These are phyloP conservation scores for Hemiscyllium ocellatum DNA, from an alignment of 2,113 vertebrate species.

Conservation along the genomic window DNA sequence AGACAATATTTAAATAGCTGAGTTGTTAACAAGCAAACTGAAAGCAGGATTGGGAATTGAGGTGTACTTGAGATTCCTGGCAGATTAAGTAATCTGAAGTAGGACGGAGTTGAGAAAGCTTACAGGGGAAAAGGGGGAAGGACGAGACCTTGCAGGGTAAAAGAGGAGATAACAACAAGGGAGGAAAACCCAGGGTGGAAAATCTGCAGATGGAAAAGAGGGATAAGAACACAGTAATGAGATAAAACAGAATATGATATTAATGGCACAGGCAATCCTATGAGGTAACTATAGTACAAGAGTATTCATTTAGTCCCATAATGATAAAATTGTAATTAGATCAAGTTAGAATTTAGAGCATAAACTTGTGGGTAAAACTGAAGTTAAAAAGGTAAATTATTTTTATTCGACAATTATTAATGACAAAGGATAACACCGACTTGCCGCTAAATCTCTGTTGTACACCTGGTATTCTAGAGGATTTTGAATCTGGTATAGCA, in stretches of 20 bases:
- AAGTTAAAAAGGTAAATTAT: background rate
- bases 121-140: background rate
- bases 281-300: background rate
- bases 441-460: background rate
- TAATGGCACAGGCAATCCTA: background rate
- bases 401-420: background rate
- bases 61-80: background rate
- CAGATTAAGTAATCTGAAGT: background rate
- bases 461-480: background rate
- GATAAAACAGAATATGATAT: background rate
- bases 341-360: background rate
- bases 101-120: background rate
- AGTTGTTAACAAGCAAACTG: slow-evolving; percentile 12
- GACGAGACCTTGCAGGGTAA: no score
- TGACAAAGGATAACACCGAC: background rate
- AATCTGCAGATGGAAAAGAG: background rate
- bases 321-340: background rate
- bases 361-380: background rate
- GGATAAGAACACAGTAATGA: background rate
- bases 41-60: background rate
- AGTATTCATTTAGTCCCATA: background rate
- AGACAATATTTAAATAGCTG: background rate
- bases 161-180: background rate
- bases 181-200: background rate
- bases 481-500: background rate